Evolutionary conservation across 2,113 vertebrate genomes (phyloP).

Genomic region (Misgurnus mizolepis): DNA sequence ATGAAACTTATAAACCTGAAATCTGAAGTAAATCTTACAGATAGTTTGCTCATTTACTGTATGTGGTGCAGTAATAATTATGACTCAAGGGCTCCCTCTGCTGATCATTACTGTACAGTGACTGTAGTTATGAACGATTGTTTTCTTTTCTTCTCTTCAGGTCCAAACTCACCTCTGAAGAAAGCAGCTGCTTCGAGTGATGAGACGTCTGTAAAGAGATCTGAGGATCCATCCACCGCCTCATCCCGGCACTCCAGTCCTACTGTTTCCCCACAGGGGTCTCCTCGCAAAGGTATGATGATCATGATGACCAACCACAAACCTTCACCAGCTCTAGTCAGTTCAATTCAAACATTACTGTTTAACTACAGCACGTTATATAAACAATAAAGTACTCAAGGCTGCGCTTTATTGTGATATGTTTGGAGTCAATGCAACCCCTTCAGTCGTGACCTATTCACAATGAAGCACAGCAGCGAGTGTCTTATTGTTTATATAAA

Average conservation of each 20-base stretch:
- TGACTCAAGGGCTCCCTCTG: neutral
- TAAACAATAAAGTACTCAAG: too few relatives aligned
- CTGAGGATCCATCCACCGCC: constrained; percentile 83
- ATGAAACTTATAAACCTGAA: too few relatives aligned
- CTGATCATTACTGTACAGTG: neutral
- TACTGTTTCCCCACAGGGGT: constrained; percentile 87
- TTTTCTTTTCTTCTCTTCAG: constrained; percentile 61
- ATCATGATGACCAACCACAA: neutral
- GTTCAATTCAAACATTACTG: too few relatives aligned
- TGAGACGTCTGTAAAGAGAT: constrained; percentile 80
- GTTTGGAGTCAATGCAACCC: too few relatives aligned
- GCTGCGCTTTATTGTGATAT: too few relatives aligned
- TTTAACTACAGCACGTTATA: too few relatives aligned
- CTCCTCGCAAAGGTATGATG: constrained; percentile 86
- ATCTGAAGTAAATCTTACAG: too few relatives aligned
- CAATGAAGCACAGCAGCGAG: too few relatives aligned
- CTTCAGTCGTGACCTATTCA: too few relatives aligned
- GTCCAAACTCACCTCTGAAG: constrained; percentile 82
- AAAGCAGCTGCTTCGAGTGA: constrained; percentile 81
- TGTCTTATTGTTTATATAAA: too few relatives aligned
- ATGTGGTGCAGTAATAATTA: too few relatives aligned
- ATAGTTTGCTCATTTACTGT: too few relatives aligned
- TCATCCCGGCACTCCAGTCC: constrained; percentile 91
- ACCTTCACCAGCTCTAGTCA: neutral
- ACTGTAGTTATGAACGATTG: neutral